A percentile compares a stretch with the other conserved stretches of the same genome.
Evolutionary conservation across 2,797 vertebrate genomes (phyloP).

Genomic region (Labeo calbasu): DNA sequence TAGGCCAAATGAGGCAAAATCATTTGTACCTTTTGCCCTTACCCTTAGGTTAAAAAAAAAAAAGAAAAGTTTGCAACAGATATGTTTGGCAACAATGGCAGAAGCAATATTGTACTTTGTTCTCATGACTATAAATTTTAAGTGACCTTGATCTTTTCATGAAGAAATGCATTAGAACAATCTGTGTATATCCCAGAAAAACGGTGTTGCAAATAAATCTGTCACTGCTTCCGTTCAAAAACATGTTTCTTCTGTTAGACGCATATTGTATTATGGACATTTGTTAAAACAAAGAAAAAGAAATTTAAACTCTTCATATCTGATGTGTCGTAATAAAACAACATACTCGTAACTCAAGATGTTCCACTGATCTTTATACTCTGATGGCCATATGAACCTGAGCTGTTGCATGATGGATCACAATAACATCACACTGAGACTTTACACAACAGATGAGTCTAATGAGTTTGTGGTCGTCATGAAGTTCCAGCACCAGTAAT

Average conservation of each 20-base stretch:
- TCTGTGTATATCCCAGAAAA: not conserved
- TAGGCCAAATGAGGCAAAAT: not conserved
- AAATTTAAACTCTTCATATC: not conserved
- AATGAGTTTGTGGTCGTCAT: not conserved
- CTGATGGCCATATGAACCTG: too few species aligned
- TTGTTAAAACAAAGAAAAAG: not conserved
- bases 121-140: not conserved
- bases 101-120: not conserved
- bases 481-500: not conserved
- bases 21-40: too few species aligned
- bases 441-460: not conserved
- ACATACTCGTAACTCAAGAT: not conserved
- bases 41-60: too few species aligned
- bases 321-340: not conserved
- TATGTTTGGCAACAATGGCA: not conserved
- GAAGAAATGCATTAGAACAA: not conserved
- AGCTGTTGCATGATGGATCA: not conserved
- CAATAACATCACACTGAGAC: not conserved
- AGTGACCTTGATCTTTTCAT: not conserved
- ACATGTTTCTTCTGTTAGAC: not conserved
- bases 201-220: not conserved
- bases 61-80: not conserved
- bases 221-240: not conserved
- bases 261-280: not conserved
- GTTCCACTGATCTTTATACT: not conserved